phyloP scores from a whole-genome alignment of 2,797 vertebrate species.

The Merluccius polli region DNA sequence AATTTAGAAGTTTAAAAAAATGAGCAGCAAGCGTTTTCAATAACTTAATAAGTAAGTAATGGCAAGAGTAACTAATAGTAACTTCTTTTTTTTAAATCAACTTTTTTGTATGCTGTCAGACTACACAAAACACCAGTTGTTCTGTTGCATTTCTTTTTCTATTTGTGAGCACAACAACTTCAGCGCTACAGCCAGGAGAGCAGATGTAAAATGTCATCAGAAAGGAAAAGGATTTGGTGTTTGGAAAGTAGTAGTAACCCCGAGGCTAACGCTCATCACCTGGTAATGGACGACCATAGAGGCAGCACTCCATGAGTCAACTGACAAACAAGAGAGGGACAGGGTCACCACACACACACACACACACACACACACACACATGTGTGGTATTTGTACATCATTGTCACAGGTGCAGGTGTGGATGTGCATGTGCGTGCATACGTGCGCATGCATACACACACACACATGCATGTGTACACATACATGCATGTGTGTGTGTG shows the following conservation, averaged over 20 bases:
- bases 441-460: background rate
- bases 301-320: background rate
- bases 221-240: background rate
- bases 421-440: background rate
- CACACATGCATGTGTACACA: no score
- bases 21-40: no score
- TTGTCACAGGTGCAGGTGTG: background rate
- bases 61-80: no score
- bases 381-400: slow-evolving; percentile 12
- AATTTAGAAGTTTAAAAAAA: no score
- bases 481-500: no score
- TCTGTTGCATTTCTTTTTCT: no score
- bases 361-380: background rate
- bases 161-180: background rate
- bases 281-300: background rate
- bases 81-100: no score
- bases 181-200: background rate
- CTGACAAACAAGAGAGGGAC: background rate
- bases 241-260: background rate
- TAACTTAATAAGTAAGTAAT: no score
- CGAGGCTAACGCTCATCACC: background rate
- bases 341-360: background rate
- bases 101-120: no score
- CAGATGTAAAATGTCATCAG: background rate
- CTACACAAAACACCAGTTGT: no score